A percentile compares a stretch with the other conserved stretches of the same genome.
These are phyloP conservation scores for Poeciliopsis turrubarensis DNA, from an alignment of 2,113 vertebrate species.

Conservation along the genomic window DNA sequence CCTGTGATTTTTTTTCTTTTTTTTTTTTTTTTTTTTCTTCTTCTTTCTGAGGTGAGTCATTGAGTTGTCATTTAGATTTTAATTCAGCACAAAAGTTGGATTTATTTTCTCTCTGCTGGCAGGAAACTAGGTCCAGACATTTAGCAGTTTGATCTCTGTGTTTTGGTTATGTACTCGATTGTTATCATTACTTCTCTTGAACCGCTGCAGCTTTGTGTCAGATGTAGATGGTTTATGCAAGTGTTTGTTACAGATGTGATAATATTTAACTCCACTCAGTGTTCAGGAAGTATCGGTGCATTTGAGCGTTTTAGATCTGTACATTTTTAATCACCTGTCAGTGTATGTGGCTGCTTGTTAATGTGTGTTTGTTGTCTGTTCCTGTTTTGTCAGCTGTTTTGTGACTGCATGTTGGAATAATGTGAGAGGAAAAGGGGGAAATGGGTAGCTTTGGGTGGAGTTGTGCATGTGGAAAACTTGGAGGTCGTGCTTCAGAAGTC, in stretches of 20 bases:
- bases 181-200: conserved; percentile 27
- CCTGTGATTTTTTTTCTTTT: conserved; percentile 25
- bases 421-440: conserved; percentile 42
- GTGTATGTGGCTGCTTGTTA: not conserved
- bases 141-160: conserved; percentile 44
- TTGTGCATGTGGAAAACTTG: conserved; percentile 48
- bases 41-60: conserved; percentile 65
- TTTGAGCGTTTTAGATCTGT: conserved; percentile 7
- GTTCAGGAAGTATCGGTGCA: not conserved
- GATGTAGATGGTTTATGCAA: conserved; percentile 11
- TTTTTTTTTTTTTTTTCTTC: not conserved
- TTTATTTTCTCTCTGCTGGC: not conserved
- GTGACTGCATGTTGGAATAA: conserved; percentile 48
- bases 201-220: conserved; percentile 16
- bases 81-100: conserved; percentile 7
- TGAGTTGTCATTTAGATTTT: conserved; percentile 27
- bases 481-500: conserved; percentile 56
- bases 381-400: conserved; percentile 53
- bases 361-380: conserved; percentile 6
- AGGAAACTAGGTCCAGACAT: conserved; percentile 14
- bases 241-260: conserved; percentile 6
- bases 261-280: conserved; percentile 18
- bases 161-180: conserved; percentile 51
- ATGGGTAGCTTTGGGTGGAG: conserved; percentile 60
- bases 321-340: not conserved